phyloP scores from a whole-genome alignment of 2,888 invertebrate species.

The Phaedon cochleariae region DNA sequence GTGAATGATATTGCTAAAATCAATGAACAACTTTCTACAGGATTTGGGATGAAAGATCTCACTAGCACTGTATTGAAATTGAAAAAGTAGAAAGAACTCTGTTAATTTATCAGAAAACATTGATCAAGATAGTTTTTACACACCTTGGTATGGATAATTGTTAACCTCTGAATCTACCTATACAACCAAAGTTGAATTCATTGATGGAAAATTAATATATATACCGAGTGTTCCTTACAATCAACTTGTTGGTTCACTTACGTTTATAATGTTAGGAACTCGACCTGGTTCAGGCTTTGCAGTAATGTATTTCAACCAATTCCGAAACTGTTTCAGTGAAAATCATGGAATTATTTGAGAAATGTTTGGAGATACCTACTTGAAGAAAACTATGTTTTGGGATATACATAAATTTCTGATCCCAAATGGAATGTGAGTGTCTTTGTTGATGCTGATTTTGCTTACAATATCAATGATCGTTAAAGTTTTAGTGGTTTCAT shows the following conservation, averaged over 20 bases:
- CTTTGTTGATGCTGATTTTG: conserved; percentile 17
- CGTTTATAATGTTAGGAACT: too few relatives aligned
- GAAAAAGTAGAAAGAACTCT: conserved; percentile 22
- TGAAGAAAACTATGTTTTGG: conserved; percentile 31
- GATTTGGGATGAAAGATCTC: conserved; percentile 31
- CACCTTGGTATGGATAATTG: conserved; percentile 36
- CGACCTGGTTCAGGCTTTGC: too few relatives aligned
- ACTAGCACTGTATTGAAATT: conserved; percentile 32
- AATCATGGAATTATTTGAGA: conserved; percentile 34
- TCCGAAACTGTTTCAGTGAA: conserved; percentile 25
- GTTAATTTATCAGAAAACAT: conserved; percentile 30
- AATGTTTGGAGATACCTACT: conserved; percentile 9
- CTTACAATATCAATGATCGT: conserved; percentile 13
- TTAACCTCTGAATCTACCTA: conserved; percentile 24
- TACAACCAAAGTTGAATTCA: conserved; percentile 31
- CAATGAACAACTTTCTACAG: too few relatives aligned
- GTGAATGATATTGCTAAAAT: too few relatives aligned
- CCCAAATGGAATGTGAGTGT: conserved; percentile 10
- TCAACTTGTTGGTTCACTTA: too few relatives aligned
- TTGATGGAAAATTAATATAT: conserved; percentile 5
- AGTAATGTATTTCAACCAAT: conserved; percentile 17
- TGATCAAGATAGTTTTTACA: conserved; percentile 34
- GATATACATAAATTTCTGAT: conserved; percentile 23
- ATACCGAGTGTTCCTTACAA: neutral
- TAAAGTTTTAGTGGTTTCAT: conserved; percentile 11